These are phyloP conservation scores for Chrysochloris asiatica DNA, from an alignment of 2,113 vertebrate genomes.

Conservation along the genomic window DNA sequence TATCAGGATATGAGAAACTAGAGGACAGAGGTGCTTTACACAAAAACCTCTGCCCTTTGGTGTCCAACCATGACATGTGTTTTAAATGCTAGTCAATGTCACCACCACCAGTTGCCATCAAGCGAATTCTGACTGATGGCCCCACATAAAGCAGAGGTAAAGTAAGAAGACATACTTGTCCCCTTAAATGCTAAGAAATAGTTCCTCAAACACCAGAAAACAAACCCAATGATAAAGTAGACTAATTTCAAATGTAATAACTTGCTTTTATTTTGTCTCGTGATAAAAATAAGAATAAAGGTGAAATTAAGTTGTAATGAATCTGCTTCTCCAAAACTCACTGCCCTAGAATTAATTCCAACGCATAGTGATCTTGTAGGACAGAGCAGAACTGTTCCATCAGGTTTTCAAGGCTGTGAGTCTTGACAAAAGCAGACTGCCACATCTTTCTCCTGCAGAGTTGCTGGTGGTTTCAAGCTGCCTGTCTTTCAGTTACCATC, in stretches of 20 bases:
- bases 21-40: background rate
- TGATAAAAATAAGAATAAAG: slow-evolving; percentile 59
- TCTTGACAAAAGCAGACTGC: background rate
- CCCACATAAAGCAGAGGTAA: background rate
- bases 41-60: background rate
- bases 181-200: slow-evolving; percentile 60
- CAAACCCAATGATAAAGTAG: slow-evolving; percentile 57
- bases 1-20: fast-evolving
- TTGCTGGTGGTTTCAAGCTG: background rate
- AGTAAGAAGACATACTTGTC: slow-evolving; percentile 1
- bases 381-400: background rate
- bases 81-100: background rate
- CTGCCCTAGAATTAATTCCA: background rate
- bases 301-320: slow-evolving; percentile 61
- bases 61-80: background rate
- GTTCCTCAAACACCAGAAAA: slow-evolving; percentile 68
- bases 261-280: slow-evolving; percentile 73
- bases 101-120: background rate
- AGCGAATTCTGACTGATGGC: background rate
- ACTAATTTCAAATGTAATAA: background rate
- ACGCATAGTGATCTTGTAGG: background rate
- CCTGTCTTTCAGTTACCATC: background rate
- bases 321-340: background rate
- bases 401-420: background rate
- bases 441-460: background rate